phyloP scores from a whole-genome alignment of 2,797 vertebrate genomes.

The Choloepus didactylus region DNA sequence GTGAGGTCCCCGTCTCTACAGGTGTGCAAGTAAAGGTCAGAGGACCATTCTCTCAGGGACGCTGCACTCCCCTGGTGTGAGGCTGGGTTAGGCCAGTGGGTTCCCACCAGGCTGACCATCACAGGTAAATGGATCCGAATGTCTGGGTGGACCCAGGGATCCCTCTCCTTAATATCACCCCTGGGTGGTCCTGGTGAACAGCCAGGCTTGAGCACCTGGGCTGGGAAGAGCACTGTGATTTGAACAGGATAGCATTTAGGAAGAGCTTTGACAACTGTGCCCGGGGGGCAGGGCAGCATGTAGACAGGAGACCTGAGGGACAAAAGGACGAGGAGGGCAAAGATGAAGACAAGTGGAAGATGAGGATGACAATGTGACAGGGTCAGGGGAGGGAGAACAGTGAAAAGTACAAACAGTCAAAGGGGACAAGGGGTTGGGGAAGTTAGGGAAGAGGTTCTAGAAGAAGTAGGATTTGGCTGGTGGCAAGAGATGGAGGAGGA shows the following conservation, averaged over 20 bases:
- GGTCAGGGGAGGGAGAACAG: background rate
- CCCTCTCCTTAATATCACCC: background rate
- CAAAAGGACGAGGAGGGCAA: background rate
- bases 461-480: background rate
- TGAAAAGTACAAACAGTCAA: background rate
- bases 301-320: background rate
- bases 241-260: background rate
- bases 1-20: background rate
- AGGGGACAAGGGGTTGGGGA: background rate
- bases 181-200: background rate
- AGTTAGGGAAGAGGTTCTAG: background rate
- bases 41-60: background rate
- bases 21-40: background rate
- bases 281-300: fast-evolving
- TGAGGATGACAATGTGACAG: no score
- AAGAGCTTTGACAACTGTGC: background rate
- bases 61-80: background rate
- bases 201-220: background rate
- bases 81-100: background rate
- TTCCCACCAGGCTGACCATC: background rate
- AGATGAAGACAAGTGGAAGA: background rate
- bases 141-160: background rate
- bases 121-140: background rate
- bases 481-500: background rate
- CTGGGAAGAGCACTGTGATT: background rate